These are phyloP conservation scores for Cephalopholis sonnerati DNA, from an alignment of 2,113 vertebrate species.

Conservation along the genomic window DNA sequence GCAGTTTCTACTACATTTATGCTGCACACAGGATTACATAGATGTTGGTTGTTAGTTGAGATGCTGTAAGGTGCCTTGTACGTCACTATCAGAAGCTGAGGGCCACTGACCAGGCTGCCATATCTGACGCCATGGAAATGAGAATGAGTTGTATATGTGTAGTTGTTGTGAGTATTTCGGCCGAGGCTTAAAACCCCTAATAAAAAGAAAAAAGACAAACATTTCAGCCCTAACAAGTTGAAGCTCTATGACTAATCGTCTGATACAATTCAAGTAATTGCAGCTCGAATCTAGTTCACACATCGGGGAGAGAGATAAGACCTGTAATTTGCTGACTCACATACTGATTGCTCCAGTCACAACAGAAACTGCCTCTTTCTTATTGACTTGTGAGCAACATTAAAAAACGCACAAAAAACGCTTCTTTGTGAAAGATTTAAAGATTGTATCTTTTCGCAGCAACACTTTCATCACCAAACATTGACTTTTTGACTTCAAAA, in stretches of 20 bases:
- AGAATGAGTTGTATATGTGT: background rate
- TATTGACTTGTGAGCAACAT: slow-evolving; percentile 20
- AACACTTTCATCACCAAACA: slow-evolving; percentile 15
- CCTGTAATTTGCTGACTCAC: slow-evolving; percentile 59
- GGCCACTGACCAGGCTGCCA: too few species aligned
- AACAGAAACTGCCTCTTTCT: slow-evolving; percentile 31
- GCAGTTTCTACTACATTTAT: too few species aligned
- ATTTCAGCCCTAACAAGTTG: slow-evolving; percentile 11
- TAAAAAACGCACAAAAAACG: slow-evolving; percentile 16
- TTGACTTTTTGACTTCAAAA: slow-evolving; percentile 21
- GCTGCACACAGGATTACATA: too few species aligned
- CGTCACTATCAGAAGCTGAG: too few species aligned
- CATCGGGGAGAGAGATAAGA: slow-evolving; percentile 54
- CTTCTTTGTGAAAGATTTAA: slow-evolving; percentile 19
- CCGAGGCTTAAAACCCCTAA: slow-evolving; percentile 3
- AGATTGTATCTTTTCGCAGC: slow-evolving; percentile 13
- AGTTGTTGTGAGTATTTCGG: slow-evolving; percentile 10
- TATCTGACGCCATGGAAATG: too few species aligned
- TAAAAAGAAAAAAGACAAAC: slow-evolving; percentile 34
- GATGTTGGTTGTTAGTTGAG: too few species aligned
- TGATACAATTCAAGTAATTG: slow-evolving; percentile 56
- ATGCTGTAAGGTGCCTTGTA: too few species aligned
- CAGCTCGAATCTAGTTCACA: slow-evolving; percentile 51
- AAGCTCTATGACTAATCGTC: slow-evolving; percentile 45
- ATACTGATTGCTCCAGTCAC: slow-evolving; percentile 34